Base-by-base conservation (phyloP, 2,113 vertebrate species). In the Tragulus kanchil region DNA sequence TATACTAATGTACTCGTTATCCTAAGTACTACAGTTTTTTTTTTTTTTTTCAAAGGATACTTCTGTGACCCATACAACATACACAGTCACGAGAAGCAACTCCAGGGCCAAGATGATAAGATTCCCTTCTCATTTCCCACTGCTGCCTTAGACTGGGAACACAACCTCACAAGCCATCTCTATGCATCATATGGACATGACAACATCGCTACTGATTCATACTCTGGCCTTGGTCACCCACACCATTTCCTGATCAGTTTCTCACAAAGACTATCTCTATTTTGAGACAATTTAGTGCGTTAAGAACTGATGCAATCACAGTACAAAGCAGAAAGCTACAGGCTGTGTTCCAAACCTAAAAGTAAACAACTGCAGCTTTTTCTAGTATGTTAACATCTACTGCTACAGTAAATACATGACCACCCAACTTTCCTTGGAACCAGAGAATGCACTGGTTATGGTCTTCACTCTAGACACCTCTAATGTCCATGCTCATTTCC, bases 171-270 rank as follows among this genome's bases (percentile, higher is more conserved):
- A 85, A 1, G 25, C 45, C 56, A 50, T 50, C 26, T 94, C 48
- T 58, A 8, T 6, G 73, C 28, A 28, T 78, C 92, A 65, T 4
- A 26, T 0, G 11, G 93, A 45, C 85, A 89, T 5, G 3, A 17
- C 3, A 12, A 54, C 19, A 26, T 14, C 48, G 58, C 65, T 5
- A 59, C 64, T 65, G 87, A 89, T 21, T 89, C 93, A 96, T 8
- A n/a, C 61, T 17, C 31, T 5, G n/a, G 50, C 59, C 42, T 42
- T 11, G 28, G 52, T 52, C 52, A 65, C 48, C 81, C 94, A 83
- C 28, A 61, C 78, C 56, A 59, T 14, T 81, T 94, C 94, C 93
- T 59, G 78, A 88, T 65, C 85, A n/a, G 82, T 58, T 87, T 95
- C 86, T 95, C 85, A 89, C 42, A 61, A 61, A 13, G 21, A 45